phyloP scores from a whole-genome alignment of 2,888 invertebrate species.

The Caenorhabditis wallacei region DNA sequence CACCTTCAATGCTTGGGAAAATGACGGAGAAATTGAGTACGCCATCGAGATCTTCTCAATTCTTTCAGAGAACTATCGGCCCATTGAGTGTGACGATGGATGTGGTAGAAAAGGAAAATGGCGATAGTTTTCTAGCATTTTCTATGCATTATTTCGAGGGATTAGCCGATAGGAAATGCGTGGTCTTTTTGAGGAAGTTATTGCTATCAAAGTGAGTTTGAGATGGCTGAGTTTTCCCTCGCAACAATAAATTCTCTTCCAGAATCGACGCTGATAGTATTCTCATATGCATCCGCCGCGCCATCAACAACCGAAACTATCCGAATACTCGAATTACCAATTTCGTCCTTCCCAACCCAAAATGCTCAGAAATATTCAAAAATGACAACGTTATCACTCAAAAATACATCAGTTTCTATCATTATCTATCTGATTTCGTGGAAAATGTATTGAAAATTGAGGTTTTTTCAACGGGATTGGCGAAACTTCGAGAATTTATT shows the following conservation, averaged over 20 bases:
- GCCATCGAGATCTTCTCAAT: neutral
- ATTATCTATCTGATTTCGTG: constrained; percentile 18
- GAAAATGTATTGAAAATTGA: constrained; percentile 1
- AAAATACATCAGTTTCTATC: constrained; percentile 28
- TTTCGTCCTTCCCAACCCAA: neutral
- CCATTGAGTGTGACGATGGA: neutral
- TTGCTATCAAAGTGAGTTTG: neutral
- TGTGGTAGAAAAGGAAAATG: neutral
- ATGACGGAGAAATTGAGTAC: neutral
- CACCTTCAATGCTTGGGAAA: neutral
- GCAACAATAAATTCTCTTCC: neutral
- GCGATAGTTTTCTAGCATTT: neutral
- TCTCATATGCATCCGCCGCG: neutral
- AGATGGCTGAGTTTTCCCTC: too few species aligned
- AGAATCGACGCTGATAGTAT: neutral
- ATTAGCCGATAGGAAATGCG: neutral
- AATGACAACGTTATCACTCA: neutral
- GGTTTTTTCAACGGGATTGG: constrained; percentile 8
- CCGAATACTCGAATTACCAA: neutral
- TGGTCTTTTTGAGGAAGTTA: neutral
- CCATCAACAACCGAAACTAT: neutral
- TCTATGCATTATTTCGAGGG: neutral
- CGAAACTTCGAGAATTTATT: constrained; percentile 14
- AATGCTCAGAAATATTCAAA: neutral
- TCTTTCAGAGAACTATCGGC: neutral